Conservation (phyloP, 2,797 vertebrate species). For the Hydrophis major region DNA sequence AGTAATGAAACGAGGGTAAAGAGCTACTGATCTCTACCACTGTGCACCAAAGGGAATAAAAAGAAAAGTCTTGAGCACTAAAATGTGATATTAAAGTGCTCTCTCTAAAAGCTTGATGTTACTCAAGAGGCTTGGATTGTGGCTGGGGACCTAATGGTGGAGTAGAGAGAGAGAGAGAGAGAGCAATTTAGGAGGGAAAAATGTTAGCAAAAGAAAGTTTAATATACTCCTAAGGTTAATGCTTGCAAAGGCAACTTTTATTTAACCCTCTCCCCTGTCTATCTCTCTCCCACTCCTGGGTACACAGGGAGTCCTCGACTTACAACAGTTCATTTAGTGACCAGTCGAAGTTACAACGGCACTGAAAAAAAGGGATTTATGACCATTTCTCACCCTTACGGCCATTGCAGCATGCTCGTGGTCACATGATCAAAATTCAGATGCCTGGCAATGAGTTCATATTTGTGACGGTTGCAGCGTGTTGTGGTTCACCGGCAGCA, state of each 20-base stretch:
- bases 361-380: background rate
- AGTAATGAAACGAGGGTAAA: background rate
- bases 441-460: background rate
- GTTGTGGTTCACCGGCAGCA: too few species aligned
- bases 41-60: background rate
- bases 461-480: background rate
- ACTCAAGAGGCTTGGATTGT: background rate
- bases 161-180: background rate
- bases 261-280: background rate
- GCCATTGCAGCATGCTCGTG: background rate
- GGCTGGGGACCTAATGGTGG: background rate
- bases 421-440: background rate
- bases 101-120: background rate
- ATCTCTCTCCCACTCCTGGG: background rate
- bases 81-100: background rate
- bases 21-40: background rate
- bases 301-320: background rate
- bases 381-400: background rate
- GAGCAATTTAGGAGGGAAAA: fast-evolving
- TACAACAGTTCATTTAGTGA: background rate
- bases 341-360: background rate
- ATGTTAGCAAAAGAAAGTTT: background rate
- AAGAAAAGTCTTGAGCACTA: background rate
- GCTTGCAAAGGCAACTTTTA: background rate
- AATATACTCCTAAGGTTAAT: background rate